Base-by-base conservation (phyloP, 2,113 vertebrate species). In the Syngnathoides biaculeatus region DNA sequence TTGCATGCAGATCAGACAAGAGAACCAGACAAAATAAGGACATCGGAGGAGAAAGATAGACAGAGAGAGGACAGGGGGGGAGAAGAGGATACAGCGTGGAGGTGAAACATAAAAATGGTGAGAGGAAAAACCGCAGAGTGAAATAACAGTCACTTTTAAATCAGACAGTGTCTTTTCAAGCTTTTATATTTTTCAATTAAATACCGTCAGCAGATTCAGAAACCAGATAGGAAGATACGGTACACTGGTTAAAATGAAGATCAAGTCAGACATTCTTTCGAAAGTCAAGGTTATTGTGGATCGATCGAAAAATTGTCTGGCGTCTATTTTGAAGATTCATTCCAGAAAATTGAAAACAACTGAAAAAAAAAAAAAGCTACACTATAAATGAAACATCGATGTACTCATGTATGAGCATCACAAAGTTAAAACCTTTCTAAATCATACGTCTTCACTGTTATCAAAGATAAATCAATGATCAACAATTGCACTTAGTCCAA, bases 1-100 rank as follows among this genome's bases (percentile, higher is more conserved):
- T 93, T 90, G 92, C 93, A 94, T 93, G 94, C 92, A 93, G 91
- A 93, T 88, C 87, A 93, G 91, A 92, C 82, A 94, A 94, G 90
- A 79, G 87, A 30, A 69, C 87, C 87, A 93, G 91, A 92, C 83
- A 94, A 91, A 80, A 87, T 52, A 69, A 72, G 65, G 84, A 78
- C 62, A 75, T 76, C 64, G 77, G 57, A 58, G 63, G 71, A 82
- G 67, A 71, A 38, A 53, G 55, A 60, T 42, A 71, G 55, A 24
- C 7, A 67, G 67, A 77, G 43, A 45, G 50, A 75, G 74, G 64
- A 77, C 66, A 81, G 63, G 48, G 45, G 69, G 66, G 83, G 62
- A 76, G 65, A 26, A 84, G 47, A 78, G 61, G 73, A 69, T 50
- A 72, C 0, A 75, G 77, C 47, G 24, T 27, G 30, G 55, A 56